These are phyloP conservation scores for Drosophila pruinosa DNA, from an alignment of 1,140 invertebrate species.

Conservation along the genomic window DNA sequence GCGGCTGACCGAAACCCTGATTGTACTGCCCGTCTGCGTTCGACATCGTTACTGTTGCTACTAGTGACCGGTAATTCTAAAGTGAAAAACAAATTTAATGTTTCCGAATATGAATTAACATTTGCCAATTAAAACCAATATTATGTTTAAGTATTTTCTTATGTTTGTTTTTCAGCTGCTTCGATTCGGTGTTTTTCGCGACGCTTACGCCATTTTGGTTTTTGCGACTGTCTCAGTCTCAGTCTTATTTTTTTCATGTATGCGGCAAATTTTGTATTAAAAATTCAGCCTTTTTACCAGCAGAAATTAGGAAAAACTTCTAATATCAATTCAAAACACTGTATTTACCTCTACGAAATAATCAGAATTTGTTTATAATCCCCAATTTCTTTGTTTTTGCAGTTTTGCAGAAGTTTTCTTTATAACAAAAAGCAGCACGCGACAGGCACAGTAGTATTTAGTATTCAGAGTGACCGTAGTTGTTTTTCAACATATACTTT, in stretches of 20 bases:
- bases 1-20: conserved; percentile 42
- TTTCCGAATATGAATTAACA: background rate
- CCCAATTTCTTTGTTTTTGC: conserved; percentile 14
- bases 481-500: too few relatives aligned
- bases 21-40: conserved; percentile 65
- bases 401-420: conserved; percentile 32
- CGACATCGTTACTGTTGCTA: conserved; percentile 37
- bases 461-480: too few relatives aligned
- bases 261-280: background rate
- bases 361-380: conserved; percentile 8
- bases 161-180: conserved; percentile 14
- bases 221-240: conserved; percentile 27
- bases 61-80: conserved; percentile 2
- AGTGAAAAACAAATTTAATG: background rate
- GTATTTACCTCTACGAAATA: conserved; percentile 8
- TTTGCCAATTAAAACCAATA: background rate
- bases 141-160: background rate
- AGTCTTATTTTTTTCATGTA: background rate
- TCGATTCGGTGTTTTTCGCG: conserved; percentile 39
- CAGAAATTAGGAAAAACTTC: background rate
- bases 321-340: too few relatives aligned
- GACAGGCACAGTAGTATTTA: background rate
- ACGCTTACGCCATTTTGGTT: conserved; percentile 70
- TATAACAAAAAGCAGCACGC: conserved; percentile 15
- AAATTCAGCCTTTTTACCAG: background rate